Base-by-base conservation (phyloP, 2,888 invertebrate genomes). In the Cordilura impudica region DNA sequence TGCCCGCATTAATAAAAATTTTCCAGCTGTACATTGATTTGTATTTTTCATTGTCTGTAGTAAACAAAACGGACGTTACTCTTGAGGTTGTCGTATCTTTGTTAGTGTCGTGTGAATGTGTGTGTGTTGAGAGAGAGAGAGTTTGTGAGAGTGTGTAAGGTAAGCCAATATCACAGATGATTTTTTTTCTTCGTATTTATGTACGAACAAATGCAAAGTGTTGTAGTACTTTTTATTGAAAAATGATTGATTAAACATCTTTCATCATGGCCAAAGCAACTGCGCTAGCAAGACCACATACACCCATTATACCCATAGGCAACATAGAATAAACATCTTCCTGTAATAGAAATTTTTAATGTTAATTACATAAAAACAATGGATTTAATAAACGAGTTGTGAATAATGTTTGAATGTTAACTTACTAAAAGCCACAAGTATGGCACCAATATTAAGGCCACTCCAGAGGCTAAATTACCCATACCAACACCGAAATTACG, bases 341-440 rank as follows among this genome's bases (percentile, higher is more conserved):
- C 92, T 92, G 81, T 4, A 26, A 26, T 23, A 19, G 3, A 47
- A 18, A 39, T 18, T 58, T 49, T 12, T n/a, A 16, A 31, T 29
- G 49, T 65, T 54, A 16, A n/a, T 16, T 31, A 51, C 19, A 53
- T 18, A 45, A 35, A 65, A 18, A 26, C 10, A 35, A 69, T 19
- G 4, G 18, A 12, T 23, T 18, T 19, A 43, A 8, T 14, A 29
- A 4, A 6, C 5, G 8, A 26, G 26, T 35, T 16, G 8, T 18
- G 7, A n/a, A n/a, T 54, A 61, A 23, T 16, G 18, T 45, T 2
- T 31, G 0, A 31, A 54, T 26, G 10, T 6, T 2, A 26, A 89
- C 92, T 92, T 89, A 95, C 95, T 92, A 95, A 87, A 85, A 93
- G 92, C 94, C 95, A 95, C 84, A 95, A 91, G 87, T 94, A 95